These are phyloP conservation scores for Halcyon leucocephala DNA, from an alignment of 2,797 vertebrate genomes.

Conservation along the genomic window DNA sequence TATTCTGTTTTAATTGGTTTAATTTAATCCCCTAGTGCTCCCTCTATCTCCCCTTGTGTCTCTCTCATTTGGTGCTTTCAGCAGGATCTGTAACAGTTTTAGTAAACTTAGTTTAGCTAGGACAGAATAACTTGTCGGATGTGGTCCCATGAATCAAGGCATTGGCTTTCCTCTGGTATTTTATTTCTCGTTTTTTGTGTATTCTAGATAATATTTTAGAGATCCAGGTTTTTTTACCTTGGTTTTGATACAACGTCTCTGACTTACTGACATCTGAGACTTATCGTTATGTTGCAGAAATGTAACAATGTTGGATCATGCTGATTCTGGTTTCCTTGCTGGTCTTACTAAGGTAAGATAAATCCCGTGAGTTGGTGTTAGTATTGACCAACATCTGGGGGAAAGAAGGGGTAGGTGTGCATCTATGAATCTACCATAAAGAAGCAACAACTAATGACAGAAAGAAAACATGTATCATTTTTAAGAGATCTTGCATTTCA, in stretches of 20 bases:
- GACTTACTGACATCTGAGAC: neutral
- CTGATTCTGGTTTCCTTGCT: neutral
- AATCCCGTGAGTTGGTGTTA: neutral
- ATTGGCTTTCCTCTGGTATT: neutral
- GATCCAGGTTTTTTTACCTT: neutral
- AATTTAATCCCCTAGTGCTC: neutral
- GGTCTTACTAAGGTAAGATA: neutral
- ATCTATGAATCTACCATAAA: neutral
- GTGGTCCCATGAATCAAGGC: neutral
- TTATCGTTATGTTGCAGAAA: fast-evolving
- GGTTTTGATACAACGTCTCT: neutral
- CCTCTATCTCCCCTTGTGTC: neutral
- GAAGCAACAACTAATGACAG: neutral
- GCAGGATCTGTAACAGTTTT: neutral
- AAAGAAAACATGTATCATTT: neutral
- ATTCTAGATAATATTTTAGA: neutral
- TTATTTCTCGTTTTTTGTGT: neutral
- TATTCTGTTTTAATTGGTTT: neutral
- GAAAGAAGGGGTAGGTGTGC: neutral
- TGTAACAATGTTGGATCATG: neutral
- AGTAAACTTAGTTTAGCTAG: neutral
- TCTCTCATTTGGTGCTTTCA: neutral
- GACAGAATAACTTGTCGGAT: neutral
- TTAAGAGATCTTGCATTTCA: neutral
- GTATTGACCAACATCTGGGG: neutral